A percentile compares a stretch with the other conserved stretches of the same genome.
Conservation (phyloP, 1,140 invertebrate genomes). For the Thaumetopoea pityocampa region DNA sequence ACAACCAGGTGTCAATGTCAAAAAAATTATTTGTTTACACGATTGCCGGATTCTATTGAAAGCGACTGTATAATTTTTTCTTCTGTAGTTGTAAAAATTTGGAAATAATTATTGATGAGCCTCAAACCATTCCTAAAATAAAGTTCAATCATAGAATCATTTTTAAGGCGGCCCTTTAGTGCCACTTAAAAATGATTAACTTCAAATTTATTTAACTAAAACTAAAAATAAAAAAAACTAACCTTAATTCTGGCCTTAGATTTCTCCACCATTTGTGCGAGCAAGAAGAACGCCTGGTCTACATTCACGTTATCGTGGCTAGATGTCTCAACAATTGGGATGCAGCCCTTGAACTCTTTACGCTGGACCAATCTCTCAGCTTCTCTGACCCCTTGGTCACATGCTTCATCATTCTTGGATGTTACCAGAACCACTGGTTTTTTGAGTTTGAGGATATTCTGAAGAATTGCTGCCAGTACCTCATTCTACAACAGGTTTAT, state of each 20-base stretch:
- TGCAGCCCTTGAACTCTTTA: constrained; percentile 93
- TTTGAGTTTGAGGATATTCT: constrained; percentile 92
- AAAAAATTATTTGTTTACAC: no score
- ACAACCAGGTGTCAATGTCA: no score
- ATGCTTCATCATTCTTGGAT: constrained; percentile 97
- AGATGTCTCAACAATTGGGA: constrained; percentile 95
- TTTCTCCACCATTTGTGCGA: constrained; percentile 94
- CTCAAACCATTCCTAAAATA: no score
- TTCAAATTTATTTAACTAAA: no score
- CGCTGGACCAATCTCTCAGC: constrained; percentile 91
- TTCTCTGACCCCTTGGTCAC: constrained; percentile 91
- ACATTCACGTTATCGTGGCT: constrained; percentile 98
- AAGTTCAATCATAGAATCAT: no score
- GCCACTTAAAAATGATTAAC: no score
- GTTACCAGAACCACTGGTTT: constrained; percentile 97
- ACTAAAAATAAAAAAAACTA: constrained; percentile 10
- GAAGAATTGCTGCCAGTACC: constrained; percentile 87
- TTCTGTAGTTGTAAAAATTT: no score
- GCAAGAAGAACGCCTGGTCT: constrained; percentile 93
- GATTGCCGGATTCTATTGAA: no score
- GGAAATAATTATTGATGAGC: no score
- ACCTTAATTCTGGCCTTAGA: constrained; percentile 78
- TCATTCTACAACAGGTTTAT: constrained; percentile 75
- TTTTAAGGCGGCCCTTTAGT: no score
- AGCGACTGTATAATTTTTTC: no score